Evolutionary conservation across 2,888 invertebrate species (phyloP), one percentile per base, ranked within the genome.

Genomic region (Laspeyria flexula): DNA sequence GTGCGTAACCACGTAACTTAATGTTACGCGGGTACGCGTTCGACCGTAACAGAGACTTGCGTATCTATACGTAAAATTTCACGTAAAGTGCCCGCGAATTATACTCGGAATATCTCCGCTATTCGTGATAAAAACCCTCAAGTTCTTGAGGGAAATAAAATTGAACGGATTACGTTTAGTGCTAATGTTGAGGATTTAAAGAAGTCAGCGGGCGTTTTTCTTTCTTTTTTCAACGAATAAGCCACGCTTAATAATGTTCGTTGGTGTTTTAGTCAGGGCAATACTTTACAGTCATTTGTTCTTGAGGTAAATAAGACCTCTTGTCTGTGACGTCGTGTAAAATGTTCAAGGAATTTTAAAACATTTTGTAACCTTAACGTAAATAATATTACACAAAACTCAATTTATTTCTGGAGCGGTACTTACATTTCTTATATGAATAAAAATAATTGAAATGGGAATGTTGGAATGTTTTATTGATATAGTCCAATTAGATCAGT

Each of bases 1-100:
- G 82, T 66, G 78, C 81, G 77, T 77, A 83, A 86, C 86, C 86
- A 77, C 85, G 83, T 76, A 72, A 80, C 75, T 74, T 81, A 79
- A 81, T 79, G 80, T 73, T 71, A 70, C 69, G 64, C 60, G 67
- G 56, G 60, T 41, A 63, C 66, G 63, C 62, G 56, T 61, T 76
- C 71, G 67, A 46, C 72, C 71, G 68, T 64, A 64, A 58, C 69
- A 52, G 23, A 46, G 43, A 53, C 51, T 57, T 57, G 57, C 59
- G 55, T 44, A 60, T 46, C 60, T 58, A 60, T 48, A 65, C 61
- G 59, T 69, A 69, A 65, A 66, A 73, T 68, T 72, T 68, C 40
- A 48, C 60, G 60, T 64, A 69, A 73, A 71, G 60, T 67, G 56
- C 54, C 70, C 66, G 59, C 65, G 53, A 74, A 69, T 72, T 60